phyloP scores from a whole-genome alignment of 2,888 invertebrate genomes.

The Orthosia gothica region DNA sequence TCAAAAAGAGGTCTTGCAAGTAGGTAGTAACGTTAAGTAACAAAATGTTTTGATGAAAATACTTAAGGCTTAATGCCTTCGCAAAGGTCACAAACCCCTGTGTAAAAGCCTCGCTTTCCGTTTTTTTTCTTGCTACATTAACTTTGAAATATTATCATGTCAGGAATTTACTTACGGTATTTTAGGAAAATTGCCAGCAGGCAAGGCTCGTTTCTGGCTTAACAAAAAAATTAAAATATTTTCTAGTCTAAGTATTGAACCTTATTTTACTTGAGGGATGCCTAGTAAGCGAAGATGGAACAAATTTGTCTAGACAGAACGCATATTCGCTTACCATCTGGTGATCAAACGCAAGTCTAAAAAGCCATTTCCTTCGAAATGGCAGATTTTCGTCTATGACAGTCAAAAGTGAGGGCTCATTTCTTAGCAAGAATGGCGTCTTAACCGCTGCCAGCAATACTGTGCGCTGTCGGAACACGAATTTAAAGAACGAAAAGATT shows the following conservation, averaged over 20 bases:
- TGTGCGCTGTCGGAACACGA: background rate
- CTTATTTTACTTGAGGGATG: background rate
- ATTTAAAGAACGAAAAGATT: background rate
- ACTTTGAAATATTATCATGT: slow-evolving; percentile 53
- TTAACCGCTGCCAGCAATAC: background rate
- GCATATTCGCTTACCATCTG: background rate
- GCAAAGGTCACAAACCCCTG: slow-evolving; percentile 41
- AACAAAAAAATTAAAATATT: background rate
- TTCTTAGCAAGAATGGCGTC: background rate
- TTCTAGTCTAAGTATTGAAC: background rate
- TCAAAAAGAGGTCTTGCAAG: slow-evolving; percentile 19
- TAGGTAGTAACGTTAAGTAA: slow-evolving; percentile 13
- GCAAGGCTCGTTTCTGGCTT: background rate
- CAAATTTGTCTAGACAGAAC: background rate
- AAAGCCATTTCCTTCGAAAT: too few species aligned
- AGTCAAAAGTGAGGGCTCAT: too few species aligned
- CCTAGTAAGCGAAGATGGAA: background rate
- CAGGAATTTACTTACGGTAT: slow-evolving; percentile 38
- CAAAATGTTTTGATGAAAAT: slow-evolving; percentile 37
- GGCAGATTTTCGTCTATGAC: too few species aligned
- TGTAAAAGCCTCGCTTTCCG: slow-evolving; percentile 37
- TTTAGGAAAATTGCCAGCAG: slow-evolving; percentile 22
- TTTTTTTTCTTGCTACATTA: slow-evolving; percentile 50
- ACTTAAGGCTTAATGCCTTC: slow-evolving; percentile 34
- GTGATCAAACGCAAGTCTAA: background rate